phyloP scores from a whole-genome alignment of 2,797 vertebrate genomes.

The Sus cebifrons region DNA sequence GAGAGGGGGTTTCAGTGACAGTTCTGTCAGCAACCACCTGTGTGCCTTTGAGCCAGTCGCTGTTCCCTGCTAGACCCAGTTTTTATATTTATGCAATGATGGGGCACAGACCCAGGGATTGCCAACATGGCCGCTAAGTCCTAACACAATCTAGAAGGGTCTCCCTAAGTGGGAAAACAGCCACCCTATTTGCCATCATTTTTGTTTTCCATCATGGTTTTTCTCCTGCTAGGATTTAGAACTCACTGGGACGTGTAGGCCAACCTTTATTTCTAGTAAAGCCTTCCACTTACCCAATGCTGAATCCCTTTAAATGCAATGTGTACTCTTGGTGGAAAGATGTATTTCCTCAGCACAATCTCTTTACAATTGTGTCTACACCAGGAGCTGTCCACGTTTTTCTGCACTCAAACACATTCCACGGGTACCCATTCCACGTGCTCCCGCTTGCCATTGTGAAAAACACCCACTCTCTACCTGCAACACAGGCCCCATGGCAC shows the following conservation, averaged over 20 bases:
- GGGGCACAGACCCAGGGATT: no score
- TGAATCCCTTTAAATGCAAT: not conserved
- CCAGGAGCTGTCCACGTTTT: rapidly evolving
- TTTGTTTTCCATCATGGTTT: not conserved
- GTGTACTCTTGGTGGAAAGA: not conserved
- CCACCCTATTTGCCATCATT: not conserved
- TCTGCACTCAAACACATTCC: not conserved
- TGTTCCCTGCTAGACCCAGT: not conserved
- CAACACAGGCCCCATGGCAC: not conserved
- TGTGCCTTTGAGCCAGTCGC: not conserved
- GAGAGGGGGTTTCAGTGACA: not conserved
- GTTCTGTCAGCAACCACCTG: not conserved
- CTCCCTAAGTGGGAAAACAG: not conserved
- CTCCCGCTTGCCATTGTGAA: not conserved
- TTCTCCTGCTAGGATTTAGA: not conserved
- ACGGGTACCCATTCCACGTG: rapidly evolving
- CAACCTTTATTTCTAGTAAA: not conserved
- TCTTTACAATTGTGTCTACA: not conserved
- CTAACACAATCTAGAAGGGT: not conserved
- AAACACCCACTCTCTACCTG: not conserved
- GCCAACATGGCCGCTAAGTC: not conserved
- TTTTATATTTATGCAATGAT: not conserved
- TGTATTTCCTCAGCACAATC: not conserved
- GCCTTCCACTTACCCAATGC: not conserved
- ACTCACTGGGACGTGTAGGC: not conserved